Evolutionary conservation across 2,888 invertebrate genomes (phyloP).

Genomic region (Macrophya annulata): DNA sequence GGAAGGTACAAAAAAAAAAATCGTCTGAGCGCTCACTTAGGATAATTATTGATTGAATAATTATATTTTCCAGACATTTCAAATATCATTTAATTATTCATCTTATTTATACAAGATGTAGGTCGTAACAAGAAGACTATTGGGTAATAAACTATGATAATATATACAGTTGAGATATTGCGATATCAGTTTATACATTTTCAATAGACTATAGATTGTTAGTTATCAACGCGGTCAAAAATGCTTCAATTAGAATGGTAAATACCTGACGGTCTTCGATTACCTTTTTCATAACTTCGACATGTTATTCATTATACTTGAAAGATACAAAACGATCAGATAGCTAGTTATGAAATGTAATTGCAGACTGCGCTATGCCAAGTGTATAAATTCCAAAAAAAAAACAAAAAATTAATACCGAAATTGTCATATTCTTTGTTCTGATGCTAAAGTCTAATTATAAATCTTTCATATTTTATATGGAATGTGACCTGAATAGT

Average conservation of each 20-base stretch:
- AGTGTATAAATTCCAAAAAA: conserved; percentile 40
- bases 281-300: not conserved
- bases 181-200: conserved; percentile 3
- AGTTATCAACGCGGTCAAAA: not conserved
- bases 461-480: conserved; percentile 33
- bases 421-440: conserved; percentile 29
- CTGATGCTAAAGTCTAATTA: conserved; percentile 1
- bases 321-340: not conserved
- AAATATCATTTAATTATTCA: not conserved
- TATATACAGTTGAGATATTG: conserved; percentile 22
- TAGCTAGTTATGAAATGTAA: not conserved
- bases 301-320: not conserved
- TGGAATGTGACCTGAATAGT: conserved; percentile 43
- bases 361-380: not conserved
- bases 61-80: not conserved
- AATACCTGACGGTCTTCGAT: conserved; percentile 3
- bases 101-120: not conserved
- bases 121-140: not conserved
- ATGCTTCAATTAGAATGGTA: not conserved
- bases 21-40: no score
- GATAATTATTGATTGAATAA: conserved; percentile 14
- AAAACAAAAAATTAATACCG: conserved; percentile 22
- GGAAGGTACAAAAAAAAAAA: not conserved
- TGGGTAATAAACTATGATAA: conserved; percentile 11
- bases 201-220: not conserved